These are phyloP conservation scores for Bradypodion pumilum DNA, from an alignment of 2,797 vertebrate species.

Conservation along the genomic window DNA sequence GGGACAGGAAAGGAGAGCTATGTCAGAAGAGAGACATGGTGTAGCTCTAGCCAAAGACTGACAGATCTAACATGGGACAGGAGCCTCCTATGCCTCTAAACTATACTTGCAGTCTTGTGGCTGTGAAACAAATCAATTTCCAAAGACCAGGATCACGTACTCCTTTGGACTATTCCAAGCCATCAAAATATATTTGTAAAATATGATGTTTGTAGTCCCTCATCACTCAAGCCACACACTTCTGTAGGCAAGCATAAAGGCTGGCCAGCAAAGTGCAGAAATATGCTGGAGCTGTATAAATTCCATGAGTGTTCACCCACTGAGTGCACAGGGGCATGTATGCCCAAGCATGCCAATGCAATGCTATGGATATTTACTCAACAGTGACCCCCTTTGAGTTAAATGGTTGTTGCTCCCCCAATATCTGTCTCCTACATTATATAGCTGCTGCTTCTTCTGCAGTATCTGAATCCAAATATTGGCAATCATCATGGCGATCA, in stretches of 20 bases:
- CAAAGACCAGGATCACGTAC: not conserved
- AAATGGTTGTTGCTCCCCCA: too few relatives aligned
- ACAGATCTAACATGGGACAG: not conserved
- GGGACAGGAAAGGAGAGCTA: not conserved
- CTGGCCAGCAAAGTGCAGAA: not conserved
- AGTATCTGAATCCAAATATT: too few relatives aligned
- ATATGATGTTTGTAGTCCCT: not conserved
- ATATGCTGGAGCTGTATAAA: not conserved
- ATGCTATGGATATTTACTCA: too few relatives aligned
- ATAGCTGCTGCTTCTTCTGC: too few relatives aligned
- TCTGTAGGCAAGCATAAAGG: not conserved
- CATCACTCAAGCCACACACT: not conserved
- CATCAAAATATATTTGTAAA: too few relatives aligned
- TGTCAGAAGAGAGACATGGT: not conserved
- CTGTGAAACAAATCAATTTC: not conserved
- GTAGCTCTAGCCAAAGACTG: not conserved
- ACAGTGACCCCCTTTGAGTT: too few relatives aligned
- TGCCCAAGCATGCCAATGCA: too few relatives aligned
- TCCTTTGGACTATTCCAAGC: not conserved
- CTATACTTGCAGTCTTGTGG: not conserved
- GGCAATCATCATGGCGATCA: too few relatives aligned
- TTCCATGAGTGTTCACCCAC: too few relatives aligned
- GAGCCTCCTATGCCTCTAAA: not conserved
- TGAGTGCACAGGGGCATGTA: too few relatives aligned
- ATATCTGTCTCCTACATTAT: too few relatives aligned